These are phyloP conservation scores for Corvus hawaiiensis DNA, from an alignment of 2,113 vertebrate genomes.

Conservation along the genomic window DNA sequence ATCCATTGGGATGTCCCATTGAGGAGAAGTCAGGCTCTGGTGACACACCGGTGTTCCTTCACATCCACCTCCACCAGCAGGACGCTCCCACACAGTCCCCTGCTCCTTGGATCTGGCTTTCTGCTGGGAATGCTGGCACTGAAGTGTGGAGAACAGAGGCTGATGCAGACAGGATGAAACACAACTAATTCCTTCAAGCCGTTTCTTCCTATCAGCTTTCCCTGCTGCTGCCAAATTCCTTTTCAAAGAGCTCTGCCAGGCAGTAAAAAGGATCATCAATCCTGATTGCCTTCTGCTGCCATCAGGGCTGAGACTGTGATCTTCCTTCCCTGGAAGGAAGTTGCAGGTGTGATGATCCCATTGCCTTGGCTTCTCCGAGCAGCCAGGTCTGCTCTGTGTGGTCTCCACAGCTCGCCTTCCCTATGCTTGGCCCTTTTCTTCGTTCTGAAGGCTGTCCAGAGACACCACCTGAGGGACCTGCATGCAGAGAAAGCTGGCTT, in stretches of 20 bases:
- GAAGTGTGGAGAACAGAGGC: not conserved
- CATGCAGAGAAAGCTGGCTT: not conserved
- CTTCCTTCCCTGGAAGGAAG: not conserved
- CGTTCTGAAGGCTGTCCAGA: not conserved
- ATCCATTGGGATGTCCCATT: not conserved
- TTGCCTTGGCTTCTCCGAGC: not conserved
- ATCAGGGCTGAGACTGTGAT: not conserved
- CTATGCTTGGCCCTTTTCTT: not conserved
- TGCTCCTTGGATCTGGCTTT: not conserved
- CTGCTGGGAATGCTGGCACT: not conserved
- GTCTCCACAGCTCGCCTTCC: not conserved
- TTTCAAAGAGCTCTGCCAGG: conserved; percentile 8
- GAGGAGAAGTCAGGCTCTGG: not conserved
- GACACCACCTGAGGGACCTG: not conserved
- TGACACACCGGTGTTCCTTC: not conserved
- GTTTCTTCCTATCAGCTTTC: not conserved
- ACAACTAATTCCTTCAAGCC: not conserved
- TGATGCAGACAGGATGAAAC: not conserved
- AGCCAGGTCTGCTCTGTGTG: not conserved
- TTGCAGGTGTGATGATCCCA: not conserved
- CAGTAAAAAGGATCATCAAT: conserved; percentile 33
- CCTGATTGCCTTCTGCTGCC: conserved; percentile 20
- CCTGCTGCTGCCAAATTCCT: conserved; percentile 18
- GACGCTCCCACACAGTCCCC: fast-evolving
- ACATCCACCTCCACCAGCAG: not conserved